Conservation (phyloP, 2,113 vertebrate species). For the Cichladusa arquata region DNA sequence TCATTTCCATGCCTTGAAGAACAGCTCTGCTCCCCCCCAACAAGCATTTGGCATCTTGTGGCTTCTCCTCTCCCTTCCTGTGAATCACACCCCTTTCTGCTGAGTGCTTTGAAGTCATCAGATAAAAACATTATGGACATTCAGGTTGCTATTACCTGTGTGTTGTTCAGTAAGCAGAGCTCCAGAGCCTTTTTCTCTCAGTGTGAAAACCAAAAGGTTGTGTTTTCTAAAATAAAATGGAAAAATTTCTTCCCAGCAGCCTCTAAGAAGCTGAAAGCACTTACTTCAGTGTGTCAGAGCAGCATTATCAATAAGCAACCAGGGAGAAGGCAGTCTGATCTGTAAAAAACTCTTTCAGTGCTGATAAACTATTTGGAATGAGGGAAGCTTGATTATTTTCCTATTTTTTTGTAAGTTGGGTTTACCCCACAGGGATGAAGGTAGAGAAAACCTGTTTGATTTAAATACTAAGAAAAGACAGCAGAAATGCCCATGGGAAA, state of each 20-base stretch:
- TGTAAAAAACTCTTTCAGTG: background rate
- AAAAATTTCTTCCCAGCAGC: background rate
- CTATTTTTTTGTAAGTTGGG: background rate
- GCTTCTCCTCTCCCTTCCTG: background rate
- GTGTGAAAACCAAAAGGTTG: background rate
- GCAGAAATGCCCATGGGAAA: background rate
- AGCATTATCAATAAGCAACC: background rate
- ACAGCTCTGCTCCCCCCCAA: background rate
- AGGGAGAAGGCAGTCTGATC: background rate
- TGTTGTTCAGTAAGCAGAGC: background rate
- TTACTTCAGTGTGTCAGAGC: background rate
- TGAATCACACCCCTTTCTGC: background rate
- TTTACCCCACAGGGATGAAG: background rate
- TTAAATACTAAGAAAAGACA: conserved; percentile 29
- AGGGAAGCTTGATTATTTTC: background rate
- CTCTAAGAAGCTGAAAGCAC: background rate
- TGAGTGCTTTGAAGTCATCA: background rate
- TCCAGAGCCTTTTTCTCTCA: background rate
- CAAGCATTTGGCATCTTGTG: background rate
- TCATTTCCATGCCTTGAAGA: background rate
- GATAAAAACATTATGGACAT: background rate
- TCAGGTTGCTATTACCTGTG: background rate
- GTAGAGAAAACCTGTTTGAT: conserved; percentile 1
- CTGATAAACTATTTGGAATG: background rate
- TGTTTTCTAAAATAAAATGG: background rate